A percentile compares a stretch with the other conserved stretches of the same genome.
Conservation (phyloP, 2,797 vertebrate species). For the Melanotaenia boesemani region DNA sequence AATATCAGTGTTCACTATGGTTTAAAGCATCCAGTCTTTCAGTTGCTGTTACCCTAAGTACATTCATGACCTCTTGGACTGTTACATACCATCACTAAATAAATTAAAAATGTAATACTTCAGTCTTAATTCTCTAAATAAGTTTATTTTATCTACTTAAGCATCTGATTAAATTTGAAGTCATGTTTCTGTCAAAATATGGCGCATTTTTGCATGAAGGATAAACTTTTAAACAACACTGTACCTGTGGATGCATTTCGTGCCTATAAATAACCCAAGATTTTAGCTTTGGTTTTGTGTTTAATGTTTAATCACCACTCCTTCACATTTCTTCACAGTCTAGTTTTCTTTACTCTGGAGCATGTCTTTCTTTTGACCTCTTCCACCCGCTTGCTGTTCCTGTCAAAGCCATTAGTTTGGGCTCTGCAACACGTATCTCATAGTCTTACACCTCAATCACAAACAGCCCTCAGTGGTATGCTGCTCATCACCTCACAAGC, state of each 20-base stretch:
- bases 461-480: constrained; percentile 35
- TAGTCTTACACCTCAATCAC: constrained; percentile 33
- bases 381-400: constrained; percentile 28
- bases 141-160: not conserved
- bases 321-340: constrained; percentile 26
- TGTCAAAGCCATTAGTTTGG: constrained; percentile 41
- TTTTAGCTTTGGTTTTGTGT: constrained; percentile 16
- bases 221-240: not conserved
- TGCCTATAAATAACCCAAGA: constrained; percentile 22
- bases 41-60: too few species aligned
- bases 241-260: not conserved
- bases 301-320: constrained; percentile 21
- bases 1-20: too few species aligned
- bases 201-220: not conserved
- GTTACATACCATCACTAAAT: too few species aligned
- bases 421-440: constrained; percentile 34
- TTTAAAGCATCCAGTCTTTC: too few species aligned
- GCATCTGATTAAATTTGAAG: not conserved
- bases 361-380: constrained; percentile 39
- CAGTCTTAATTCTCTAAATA: not conserved
- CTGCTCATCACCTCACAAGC: constrained; percentile 31
- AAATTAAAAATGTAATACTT: too few species aligned
- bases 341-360: constrained; percentile 27
- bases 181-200: not conserved
- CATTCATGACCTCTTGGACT: too few species aligned